Evolutionary conservation across 2,113 vertebrate genomes (phyloP).

Genomic region (Mormyrus iriodes): DNA sequence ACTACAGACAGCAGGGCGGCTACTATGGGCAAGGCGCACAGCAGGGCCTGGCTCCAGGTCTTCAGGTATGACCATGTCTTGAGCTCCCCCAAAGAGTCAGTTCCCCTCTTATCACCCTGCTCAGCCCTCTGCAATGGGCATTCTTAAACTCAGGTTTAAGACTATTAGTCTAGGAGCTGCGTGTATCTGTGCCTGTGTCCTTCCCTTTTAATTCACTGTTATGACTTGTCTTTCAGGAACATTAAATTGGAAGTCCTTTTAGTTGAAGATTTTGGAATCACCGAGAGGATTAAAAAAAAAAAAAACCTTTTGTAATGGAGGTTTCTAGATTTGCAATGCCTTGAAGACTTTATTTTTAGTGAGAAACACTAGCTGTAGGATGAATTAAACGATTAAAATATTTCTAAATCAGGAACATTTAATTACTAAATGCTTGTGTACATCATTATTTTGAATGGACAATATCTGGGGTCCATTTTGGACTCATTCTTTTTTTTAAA

Average conservation of each 20-base stretch:
- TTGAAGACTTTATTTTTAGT: slow-evolving; percentile 92
- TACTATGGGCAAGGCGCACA: slow-evolving; percentile 89
- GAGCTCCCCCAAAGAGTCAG: not conserved
- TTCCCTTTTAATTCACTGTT: not conserved
- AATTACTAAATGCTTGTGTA: slow-evolving; percentile 84
- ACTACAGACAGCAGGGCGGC: slow-evolving; percentile 91
- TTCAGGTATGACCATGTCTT: slow-evolving; percentile 68
- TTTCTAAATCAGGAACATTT: slow-evolving; percentile 83
- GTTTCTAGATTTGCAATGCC: slow-evolving; percentile 91
- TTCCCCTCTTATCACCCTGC: not conserved
- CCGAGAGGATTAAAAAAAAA: slow-evolving; percentile 63
- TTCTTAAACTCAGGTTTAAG: not conserved
- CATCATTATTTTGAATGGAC: slow-evolving; percentile 71
- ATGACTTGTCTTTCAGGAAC: slow-evolving; percentile 67
- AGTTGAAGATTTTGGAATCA: slow-evolving; percentile 66
- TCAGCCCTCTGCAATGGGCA: not conserved
- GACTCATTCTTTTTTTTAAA: slow-evolving; percentile 50
- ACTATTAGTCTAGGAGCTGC: not conserved
- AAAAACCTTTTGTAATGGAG: slow-evolving; percentile 79
- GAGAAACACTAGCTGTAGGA: slow-evolving; percentile 98
- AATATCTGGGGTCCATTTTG: slow-evolving; percentile 68
- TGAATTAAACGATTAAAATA: slow-evolving; percentile 74
- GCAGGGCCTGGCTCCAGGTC: slow-evolving; percentile 83
- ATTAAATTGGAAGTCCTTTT: slow-evolving; percentile 72
- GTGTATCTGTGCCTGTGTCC: not conserved